Evolutionary conservation across 1,140 invertebrate species (phyloP).

Genomic region (Drosophila suzukii): DNA sequence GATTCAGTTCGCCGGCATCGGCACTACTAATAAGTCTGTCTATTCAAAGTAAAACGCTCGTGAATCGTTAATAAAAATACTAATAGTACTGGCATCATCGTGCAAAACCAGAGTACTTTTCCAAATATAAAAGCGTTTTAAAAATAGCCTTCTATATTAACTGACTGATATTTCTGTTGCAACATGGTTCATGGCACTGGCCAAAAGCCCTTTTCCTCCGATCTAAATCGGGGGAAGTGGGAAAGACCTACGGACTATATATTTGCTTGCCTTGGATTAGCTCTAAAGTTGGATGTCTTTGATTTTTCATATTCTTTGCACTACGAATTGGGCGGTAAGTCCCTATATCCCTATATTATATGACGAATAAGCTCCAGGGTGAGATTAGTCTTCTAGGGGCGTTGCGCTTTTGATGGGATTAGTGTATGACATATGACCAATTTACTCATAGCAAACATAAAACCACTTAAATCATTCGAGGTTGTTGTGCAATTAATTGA

Average conservation of each 20-base stretch:
- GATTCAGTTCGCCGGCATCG: conserved; percentile 66
- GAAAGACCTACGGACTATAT: conserved; percentile 69
- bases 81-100: conserved; percentile 4
- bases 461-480: too few species aligned
- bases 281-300: conserved; percentile 69
- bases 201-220: conserved; percentile 67
- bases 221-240: conserved; percentile 72
- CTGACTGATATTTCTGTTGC: conserved; percentile 64
- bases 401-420: conserved; percentile 1
- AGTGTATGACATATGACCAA: neutral
- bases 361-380: conserved; percentile 9
- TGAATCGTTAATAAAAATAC: conserved; percentile 16
- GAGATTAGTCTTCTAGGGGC: conserved; percentile 35
- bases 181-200: conserved; percentile 71
- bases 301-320: conserved; percentile 54
- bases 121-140: neutral
- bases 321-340: conserved; percentile 72
- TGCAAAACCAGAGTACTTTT: neutral
- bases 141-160: too few species aligned
- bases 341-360: neutral
- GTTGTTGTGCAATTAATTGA: too few species aligned
- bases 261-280: conserved; percentile 67
- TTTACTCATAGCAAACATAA: too few species aligned
- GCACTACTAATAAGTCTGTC: conserved; percentile 71
- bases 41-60: conserved; percentile 58